Conservation (phyloP, 2,113 vertebrate genomes). For the Anthoscopus minutus region DNA sequence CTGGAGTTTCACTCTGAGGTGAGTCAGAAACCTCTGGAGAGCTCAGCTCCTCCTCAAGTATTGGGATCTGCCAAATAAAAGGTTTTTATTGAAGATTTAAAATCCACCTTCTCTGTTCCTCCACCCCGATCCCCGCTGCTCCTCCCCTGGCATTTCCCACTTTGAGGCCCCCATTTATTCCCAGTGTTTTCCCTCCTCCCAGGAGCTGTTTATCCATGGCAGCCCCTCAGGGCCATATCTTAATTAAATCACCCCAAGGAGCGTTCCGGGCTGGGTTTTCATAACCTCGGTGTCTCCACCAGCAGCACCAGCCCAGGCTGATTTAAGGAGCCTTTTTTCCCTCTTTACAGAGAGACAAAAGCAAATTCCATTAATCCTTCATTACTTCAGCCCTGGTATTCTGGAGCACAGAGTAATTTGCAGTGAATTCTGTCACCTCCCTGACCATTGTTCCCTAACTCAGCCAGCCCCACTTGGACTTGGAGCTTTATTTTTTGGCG, state of each 20-base stretch:
- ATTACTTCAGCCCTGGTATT: background rate
- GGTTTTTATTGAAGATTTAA: background rate
- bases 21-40: background rate
- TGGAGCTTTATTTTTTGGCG: background rate
- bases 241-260: background rate
- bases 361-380: background rate
- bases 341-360: background rate
- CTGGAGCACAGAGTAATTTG: background rate
- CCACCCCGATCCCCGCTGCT: background rate
- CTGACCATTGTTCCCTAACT: background rate
- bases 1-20: background rate
- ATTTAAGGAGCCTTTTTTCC: background rate
- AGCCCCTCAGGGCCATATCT: background rate
- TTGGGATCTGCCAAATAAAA: fast-evolving
- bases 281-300: background rate
- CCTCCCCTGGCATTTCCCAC: background rate
- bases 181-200: background rate
- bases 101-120: background rate
- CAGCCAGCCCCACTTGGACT: background rate
- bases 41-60: fast-evolving
- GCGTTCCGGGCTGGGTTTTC: background rate
- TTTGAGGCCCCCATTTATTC: background rate
- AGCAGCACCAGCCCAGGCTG: background rate
- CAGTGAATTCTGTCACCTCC: background rate
- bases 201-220: background rate